A percentile compares a stretch with the other conserved stretches of the same genome.
These are phyloP conservation scores for Drosophila cognata DNA, from an alignment of 2,888 invertebrate genomes.

Conservation along the genomic window DNA sequence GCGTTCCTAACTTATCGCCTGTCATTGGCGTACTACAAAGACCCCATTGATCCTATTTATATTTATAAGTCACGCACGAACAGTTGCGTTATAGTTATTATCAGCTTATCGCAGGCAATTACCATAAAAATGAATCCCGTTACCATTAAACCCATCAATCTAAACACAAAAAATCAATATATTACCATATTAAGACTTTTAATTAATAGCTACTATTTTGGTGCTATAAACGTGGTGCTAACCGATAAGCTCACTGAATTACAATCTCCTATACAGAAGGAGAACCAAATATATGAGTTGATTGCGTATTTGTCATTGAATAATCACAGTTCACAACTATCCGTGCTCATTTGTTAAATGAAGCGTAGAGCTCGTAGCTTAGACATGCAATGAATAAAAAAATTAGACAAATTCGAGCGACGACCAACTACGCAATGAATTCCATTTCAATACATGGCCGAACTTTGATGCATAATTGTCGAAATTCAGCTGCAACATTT, in stretches of 20 bases:
- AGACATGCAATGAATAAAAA: background rate
- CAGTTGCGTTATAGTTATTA: conserved; percentile 35
- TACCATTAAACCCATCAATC: conserved; percentile 52
- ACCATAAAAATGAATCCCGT: conserved; percentile 41
- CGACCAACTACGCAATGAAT: background rate
- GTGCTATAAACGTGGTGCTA: conserved; percentile 53
- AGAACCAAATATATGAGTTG: conserved; percentile 6
- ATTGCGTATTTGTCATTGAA: conserved; percentile 36
- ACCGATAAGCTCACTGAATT: conserved; percentile 46
- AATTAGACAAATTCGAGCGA: background rate
- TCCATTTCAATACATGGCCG: background rate
- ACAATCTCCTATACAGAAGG: conserved; percentile 7
- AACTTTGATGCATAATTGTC: background rate
- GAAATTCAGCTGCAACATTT: background rate
- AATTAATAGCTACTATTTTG: conserved; percentile 58
- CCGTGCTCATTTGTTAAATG: conserved; percentile 21
- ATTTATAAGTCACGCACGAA: conserved; percentile 45
- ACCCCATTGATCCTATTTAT: conserved; percentile 48
- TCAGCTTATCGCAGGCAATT: conserved; percentile 64
- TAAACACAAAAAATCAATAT: conserved; percentile 64
- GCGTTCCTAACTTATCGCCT: conserved; percentile 49
- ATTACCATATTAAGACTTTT: conserved; percentile 59
- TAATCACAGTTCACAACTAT: conserved; percentile 23
- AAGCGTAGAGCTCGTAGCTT: conserved; percentile 3
- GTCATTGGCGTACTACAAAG: conserved; percentile 54